Evolutionary conservation across 2,113 vertebrate species (phyloP), one percentile per base, ranked within the genome.

Genomic region (Chascanopsetta lugubris): DNA sequence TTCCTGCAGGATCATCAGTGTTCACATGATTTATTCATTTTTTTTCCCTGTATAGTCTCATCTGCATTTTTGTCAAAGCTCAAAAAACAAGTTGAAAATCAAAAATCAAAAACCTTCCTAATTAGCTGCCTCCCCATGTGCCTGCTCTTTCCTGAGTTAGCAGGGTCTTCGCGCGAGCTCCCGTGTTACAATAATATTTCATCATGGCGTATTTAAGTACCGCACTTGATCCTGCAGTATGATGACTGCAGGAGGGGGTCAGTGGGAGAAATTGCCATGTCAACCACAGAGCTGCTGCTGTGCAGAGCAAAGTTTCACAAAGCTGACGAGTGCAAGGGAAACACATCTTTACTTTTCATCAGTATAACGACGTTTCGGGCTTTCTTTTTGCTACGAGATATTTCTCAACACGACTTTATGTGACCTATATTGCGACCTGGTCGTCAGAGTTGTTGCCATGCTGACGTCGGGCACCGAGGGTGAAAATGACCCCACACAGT

Each of bases 51-150:
- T n/a, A n/a, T n/a, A n/a, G n/a, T n/a, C n/a, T n/a, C n/a, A n/a
- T n/a, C n/a, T n/a, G 45, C 4, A 9, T 58, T 66, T 40, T 17
- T 21, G 15, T 38, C 40, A 17, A 50, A 67, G n/a, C 5, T 30
- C 18, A 18, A 13, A 77, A 59, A 58, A 18, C 8, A 5, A 58
- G 3, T 2, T 48, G 61, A 60, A n/a, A 63, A 3, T 12, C 50
- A 21, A 26, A 48, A 61, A 36, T 40, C 38, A 17, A 40, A 36
- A 53, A n/a, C 15, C 6, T 26, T 34, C 8, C 15, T 45, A 60
- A 66, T 40, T 27, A 61, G 57, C 30, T 47, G 17, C 25, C 22
- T 50, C 38, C n/a, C n/a, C n/a, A n/a, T n/a, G n/a, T n/a, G n/a
- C n/a, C n/a, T n/a, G n/a, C 15, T 57, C 32, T 40, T 17, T 42